Base-by-base conservation (phyloP, 1,140 invertebrate species). In the Atta cephalotes region DNA sequence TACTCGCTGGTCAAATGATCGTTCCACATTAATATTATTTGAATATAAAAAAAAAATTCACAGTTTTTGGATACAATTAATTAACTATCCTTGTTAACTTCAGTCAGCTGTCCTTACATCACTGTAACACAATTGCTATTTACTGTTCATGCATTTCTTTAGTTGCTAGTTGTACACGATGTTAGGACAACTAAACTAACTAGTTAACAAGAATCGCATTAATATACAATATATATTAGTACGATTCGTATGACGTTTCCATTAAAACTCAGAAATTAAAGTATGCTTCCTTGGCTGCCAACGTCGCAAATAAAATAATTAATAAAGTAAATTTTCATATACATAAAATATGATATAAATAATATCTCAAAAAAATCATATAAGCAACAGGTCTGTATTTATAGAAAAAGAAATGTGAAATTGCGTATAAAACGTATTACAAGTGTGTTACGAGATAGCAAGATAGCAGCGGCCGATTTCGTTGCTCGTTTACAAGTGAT, bases 391-490 rank as follows among this genome's bases (percentile, higher is more conserved):
- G 72, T 56, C 85, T 68, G 28, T 53, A 89, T 87, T 79, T 68
- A 63, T 65, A 70, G 25, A 70, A 49, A 16, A 58, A 84, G 21
- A 70, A 79, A 63, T 6, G 76, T 68, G 51, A 89, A 51, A 79
- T 80, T 88, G 77, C 56, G 60, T 77, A 85, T 88, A 88, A 90
- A 88, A 81, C 70, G 87, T 79, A 85, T 84, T 79, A 90, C 87
- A 88, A 89, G 88, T 90, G 87, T 89, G 91, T 92, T 91, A 94
- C 93, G 93, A 94, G 92, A 93, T 93, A 94, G 94, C 95, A 95
- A 95, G 95, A 95, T 95, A 94, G 95, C 94, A 94, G 95, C 93
- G 94, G 94, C 94, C 91, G 88, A 89, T 91, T 92, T 92, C 85
- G 87, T 93, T 90, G 90, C 89, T 93, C 88, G 81, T 87, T 88